Evolutionary conservation across 2,797 vertebrate species (phyloP).

Genomic region (Columba guinea): DNA sequence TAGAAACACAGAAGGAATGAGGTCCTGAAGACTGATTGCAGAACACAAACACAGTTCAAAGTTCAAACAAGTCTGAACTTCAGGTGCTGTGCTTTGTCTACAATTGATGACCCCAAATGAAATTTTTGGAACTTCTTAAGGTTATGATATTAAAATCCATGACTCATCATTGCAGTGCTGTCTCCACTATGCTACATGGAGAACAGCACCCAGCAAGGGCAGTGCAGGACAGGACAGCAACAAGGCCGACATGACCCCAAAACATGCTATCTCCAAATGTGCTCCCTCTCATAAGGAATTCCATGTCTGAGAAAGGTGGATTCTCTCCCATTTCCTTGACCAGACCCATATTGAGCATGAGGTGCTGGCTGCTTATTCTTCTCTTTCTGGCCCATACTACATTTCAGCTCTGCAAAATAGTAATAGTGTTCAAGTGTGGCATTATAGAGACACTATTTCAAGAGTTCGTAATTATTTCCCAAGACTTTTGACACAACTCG

Average conservation of each 20-base stretch:
- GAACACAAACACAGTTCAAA: neutral
- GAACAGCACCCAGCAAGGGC: neutral
- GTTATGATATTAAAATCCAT: neutral
- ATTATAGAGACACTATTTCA: neutral
- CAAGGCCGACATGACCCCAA: neutral
- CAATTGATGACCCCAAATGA: accelerated
- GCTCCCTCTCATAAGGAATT: neutral
- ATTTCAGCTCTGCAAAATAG: neutral
- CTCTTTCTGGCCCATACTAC: neutral
- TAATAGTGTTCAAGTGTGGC: neutral
- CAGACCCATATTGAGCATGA: neutral
- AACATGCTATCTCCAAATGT: neutral
- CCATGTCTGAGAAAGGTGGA: neutral
- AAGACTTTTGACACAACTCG: neutral
- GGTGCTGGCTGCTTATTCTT: neutral
- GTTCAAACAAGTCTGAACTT: neutral
- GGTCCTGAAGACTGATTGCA: neutral
- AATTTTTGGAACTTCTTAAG: neutral
- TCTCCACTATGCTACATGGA: neutral
- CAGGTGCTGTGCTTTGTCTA: neutral
- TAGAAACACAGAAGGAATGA: neutral
- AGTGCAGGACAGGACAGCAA: neutral
- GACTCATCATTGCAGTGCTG: neutral
- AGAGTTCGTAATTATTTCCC: neutral
- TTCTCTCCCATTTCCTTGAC: neutral